Percentiles rank a stretch among this genome's conserved stretches.
Evolutionary conservation across 2,888 invertebrate species (phyloP).

Genomic region (Leptogaster cylindrica): DNA sequence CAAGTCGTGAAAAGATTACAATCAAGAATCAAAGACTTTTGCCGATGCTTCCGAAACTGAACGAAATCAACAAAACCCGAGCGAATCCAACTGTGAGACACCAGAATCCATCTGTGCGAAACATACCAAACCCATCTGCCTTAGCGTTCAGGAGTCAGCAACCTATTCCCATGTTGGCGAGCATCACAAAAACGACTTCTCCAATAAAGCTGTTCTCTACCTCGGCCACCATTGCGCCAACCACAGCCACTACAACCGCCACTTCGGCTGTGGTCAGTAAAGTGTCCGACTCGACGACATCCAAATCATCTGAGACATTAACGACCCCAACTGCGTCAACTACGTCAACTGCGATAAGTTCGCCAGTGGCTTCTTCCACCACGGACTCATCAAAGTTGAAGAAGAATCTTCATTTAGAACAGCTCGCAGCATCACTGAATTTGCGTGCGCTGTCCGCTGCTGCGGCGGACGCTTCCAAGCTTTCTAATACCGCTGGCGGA

Average conservation of each 20-base stretch:
- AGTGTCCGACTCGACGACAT: not conserved
- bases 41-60: slow-evolving; percentile 59
- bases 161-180: slow-evolving; percentile 51
- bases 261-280: not conserved
- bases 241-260: slow-evolving; percentile 10
- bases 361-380: slow-evolving; percentile 10
- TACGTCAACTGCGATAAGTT: not conserved
- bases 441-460: slow-evolving; percentile 56
- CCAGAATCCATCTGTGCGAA: slow-evolving; percentile 68
- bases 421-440: slow-evolving; percentile 60
- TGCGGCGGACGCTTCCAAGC: slow-evolving; percentile 49
- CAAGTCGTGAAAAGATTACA: slow-evolving; percentile 57
- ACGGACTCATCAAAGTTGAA: slow-evolving; percentile 47
- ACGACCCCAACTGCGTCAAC: not conserved
- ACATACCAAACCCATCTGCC: slow-evolving; percentile 70
- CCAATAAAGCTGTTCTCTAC: slow-evolving; percentile 25
- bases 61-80: slow-evolving; percentile 61
- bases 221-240: slow-evolving; percentile 27
- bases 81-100: slow-evolving; percentile 57
- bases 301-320: not conserved
- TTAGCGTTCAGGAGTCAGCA: slow-evolving; percentile 65
- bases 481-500: not conserved
- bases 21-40: slow-evolving; percentile 41
- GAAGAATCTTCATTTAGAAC: slow-evolving; percentile 60
- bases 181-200: slow-evolving; percentile 48